Evolutionary conservation across 2,113 vertebrate genomes (phyloP), one percentile per base, ranked within the genome.

Genomic region (Casuarius casuarius): DNA sequence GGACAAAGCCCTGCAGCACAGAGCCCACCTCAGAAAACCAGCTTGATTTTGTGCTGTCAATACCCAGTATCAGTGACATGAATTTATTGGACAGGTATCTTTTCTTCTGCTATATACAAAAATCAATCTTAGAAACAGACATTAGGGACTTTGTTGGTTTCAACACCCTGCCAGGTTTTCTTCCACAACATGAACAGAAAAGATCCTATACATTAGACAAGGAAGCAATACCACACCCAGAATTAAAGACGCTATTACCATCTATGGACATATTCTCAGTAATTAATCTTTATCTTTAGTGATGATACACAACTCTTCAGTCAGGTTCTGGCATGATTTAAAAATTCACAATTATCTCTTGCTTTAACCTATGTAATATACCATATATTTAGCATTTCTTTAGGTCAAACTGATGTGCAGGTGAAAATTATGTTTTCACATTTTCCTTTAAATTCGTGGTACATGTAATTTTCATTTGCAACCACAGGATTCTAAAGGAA

Each of bases 121-220:
- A 40, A 65, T 35, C 66, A 82, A n/a, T 10, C 79, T 7, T 22
- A 84, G 75, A 77, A 77, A 48, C 23, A 85, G 79, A 56, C 46
- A 70, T 3, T 15, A 29, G 70, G 58, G 67, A 65, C 52, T 22
- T 66, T 17, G n/a, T 79, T 54, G 3, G 2, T 54, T 67, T 40
- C 40, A 79, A 68, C 7, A 49, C 22, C 42, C 72, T 84, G 11
- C 48, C 4, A 5, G 15, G 29, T 74, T 48, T 72, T 48, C 80
- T 17, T 7, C 51, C 29, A n/a, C 54, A 67, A 56, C 0, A 3
- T 42, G 67, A 91, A 87, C 29, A 10, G 35, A 77, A 80, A 90
- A 48, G 0, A 4, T 7, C 42, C 58, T 67, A 0, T 0, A 68
- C 51, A 25, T 16, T 26, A 42, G 35, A 29, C 0, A 1, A 33